Evolutionary conservation across 1,140 invertebrate genomes (phyloP).

Genomic region (Brachionus manjavacas): DNA sequence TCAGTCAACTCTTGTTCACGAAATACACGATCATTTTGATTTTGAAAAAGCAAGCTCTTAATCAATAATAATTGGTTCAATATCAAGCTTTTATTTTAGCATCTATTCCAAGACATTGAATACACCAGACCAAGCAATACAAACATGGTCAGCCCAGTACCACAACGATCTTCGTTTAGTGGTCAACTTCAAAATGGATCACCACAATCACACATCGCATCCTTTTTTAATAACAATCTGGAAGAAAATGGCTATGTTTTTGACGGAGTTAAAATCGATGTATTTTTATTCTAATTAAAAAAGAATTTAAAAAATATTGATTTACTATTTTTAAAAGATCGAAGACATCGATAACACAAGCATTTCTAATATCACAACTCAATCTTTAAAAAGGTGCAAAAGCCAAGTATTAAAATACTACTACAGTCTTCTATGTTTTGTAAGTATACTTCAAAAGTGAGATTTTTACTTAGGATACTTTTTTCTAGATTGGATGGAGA

Average conservation of each 20-base stretch:
- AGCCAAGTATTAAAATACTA: slow-evolving; percentile 50
- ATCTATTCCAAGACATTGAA: not conserved
- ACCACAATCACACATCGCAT: not conserved
- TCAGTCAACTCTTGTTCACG: not conserved
- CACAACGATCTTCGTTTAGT: not conserved
- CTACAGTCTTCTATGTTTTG: slow-evolving; percentile 51
- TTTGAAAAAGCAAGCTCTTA: not conserved
- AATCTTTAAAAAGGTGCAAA: slow-evolving; percentile 50
- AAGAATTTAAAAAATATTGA: not conserved
- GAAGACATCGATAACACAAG: slow-evolving; percentile 42
- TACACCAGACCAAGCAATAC: not conserved
- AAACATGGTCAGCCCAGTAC: not conserved
- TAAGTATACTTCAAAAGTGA: slow-evolving; percentile 36
- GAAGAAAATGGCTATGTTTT: slow-evolving; percentile 41
- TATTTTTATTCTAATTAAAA: not conserved
- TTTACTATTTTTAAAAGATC: not conserved
- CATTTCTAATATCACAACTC: slow-evolving; percentile 46
- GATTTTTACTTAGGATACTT: not conserved
- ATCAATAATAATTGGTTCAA: no score
- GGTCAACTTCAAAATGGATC: not conserved
- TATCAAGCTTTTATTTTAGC: not conserved
- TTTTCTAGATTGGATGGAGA: slow-evolving; percentile 53
- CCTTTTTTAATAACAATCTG: slow-evolving; percentile 7
- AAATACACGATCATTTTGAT: slow-evolving; percentile 29
- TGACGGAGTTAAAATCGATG: slow-evolving; percentile 41